phyloP scores from a whole-genome alignment of 2,888 invertebrate species.

The Dryococelus australis region DNA sequence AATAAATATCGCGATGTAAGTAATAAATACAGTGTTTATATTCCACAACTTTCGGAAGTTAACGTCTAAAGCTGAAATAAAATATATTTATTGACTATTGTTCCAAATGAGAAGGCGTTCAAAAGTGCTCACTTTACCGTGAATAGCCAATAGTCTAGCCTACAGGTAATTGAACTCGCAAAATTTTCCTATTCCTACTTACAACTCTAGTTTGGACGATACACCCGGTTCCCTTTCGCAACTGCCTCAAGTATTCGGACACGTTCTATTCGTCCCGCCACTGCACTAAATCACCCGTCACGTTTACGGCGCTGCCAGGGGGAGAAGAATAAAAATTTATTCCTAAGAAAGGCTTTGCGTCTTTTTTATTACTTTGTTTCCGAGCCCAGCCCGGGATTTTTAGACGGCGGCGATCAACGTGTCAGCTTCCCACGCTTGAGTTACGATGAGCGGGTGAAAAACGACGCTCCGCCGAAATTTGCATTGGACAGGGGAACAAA shows the following conservation, averaged over 20 bases:
- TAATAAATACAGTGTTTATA: too few species aligned
- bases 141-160: too few species aligned
- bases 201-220: too few species aligned
- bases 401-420: neutral
- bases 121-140: too few species aligned
- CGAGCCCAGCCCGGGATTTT: neutral
- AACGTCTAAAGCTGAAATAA: too few species aligned
- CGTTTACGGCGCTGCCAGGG: neutral
- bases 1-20: too few species aligned
- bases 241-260: neutral
- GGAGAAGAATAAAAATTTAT: too few species aligned
- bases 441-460: neutral
- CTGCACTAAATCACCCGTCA: neutral
- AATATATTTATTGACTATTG: too few species aligned
- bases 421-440: neutral
- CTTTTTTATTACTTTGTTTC: constrained; percentile 12
- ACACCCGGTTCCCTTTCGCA: neutral
- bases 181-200: too few species aligned
- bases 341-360: neutral
- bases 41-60: too few species aligned
- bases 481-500: neutral
- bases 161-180: too few species aligned
- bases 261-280: neutral
- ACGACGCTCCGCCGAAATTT: neutral
- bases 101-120: too few species aligned